Evolutionary conservation across 2,797 vertebrate species (phyloP).

Genomic region (Liparis tanakae): DNA sequence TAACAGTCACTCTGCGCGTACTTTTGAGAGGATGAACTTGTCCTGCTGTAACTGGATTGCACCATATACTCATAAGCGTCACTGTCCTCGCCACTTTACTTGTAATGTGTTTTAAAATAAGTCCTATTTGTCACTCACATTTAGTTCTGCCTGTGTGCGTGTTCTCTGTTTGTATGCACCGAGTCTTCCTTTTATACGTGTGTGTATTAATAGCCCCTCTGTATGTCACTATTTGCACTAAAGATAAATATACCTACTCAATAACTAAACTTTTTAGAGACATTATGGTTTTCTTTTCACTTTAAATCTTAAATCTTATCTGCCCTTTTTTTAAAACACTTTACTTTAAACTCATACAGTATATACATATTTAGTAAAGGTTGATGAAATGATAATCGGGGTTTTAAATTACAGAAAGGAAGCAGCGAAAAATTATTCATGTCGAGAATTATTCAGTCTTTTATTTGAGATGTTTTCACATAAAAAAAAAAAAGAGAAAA

Average conservation of each 20-base stretch:
- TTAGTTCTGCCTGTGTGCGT: slow-evolving; percentile 40
- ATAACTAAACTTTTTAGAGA: slow-evolving; percentile 41
- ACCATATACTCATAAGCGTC: slow-evolving; percentile 37
- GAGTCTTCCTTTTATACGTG: slow-evolving; percentile 30
- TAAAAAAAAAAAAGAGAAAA: slow-evolving; percentile 3
- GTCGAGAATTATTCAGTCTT: slow-evolving; percentile 20
- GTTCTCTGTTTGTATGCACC: slow-evolving; percentile 47
- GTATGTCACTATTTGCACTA: slow-evolving; percentile 52
- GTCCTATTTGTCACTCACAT: slow-evolving; percentile 29
- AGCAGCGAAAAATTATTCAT: slow-evolving; percentile 22
- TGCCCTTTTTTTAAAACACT: slow-evolving; percentile 18
- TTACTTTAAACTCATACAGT: slow-evolving; percentile 41
- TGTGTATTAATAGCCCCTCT: slow-evolving; percentile 47
- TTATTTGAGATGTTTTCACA: neutral
- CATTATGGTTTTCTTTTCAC: slow-evolving; percentile 7
- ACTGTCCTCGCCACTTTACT: slow-evolving; percentile 39
- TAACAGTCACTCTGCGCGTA: slow-evolving; percentile 30
- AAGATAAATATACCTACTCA: slow-evolving; percentile 36
- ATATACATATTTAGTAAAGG: slow-evolving; percentile 35
- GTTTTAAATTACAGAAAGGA: slow-evolving; percentile 31
- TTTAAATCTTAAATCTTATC: slow-evolving; percentile 12
- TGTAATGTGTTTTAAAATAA: slow-evolving; percentile 44
- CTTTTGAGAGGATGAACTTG: slow-evolving; percentile 65
- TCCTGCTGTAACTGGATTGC: slow-evolving; percentile 61
- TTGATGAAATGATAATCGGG: slow-evolving; percentile 4